Evolutionary conservation across 2,113 vertebrate genomes (phyloP), one percentile per base, ranked within the genome.

Genomic region (Rhineura floridana): DNA sequence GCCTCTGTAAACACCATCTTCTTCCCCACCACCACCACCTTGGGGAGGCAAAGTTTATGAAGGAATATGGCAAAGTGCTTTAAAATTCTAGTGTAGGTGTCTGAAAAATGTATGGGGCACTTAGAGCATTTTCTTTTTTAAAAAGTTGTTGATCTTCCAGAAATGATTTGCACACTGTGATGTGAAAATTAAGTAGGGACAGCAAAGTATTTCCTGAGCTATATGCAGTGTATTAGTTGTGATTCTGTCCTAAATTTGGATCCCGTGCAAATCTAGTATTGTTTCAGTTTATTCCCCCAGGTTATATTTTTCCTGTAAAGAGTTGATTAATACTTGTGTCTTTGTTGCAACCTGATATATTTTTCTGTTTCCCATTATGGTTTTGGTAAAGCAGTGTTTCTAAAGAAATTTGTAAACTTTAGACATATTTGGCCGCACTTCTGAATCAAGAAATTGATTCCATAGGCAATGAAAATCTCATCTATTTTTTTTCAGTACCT

Each of bases 371-470:
- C 79, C 67, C 3, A 1, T 88, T 91, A 50, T 3, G 2, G 44
- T 46, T 90, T 87, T 90, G n/a, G 25, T 81, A 81, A 89, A 88
- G 50, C 50, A 39, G 33, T 87, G 89, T 84, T 94, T 94, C 11
- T 50, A 86, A 87, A 82, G 3, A 88, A 15, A 33, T 84, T 75
- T 83, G 59, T 86, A 81, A 92, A 84, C 78, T 87, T 46, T 65
- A 81, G 52, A 50, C 87, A 21, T 33, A 36, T 21, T 72, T 55
- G 86, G 15, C 85, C 86, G 62, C 17, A 15, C 86, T 84, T 87
- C 1, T 15, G 4, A 84, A 19, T 82, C 83, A 91, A 91, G 83
- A 90, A 91, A 76, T 62, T 28, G 75, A 84, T 81, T 63, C 55
- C 44, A 78, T 28, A 77, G 88, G 59, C 55, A 87, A 77, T 76